Evolutionary conservation across 2,888 invertebrate species (phyloP), one percentile per base, ranked within the genome.

Genomic region (Chaetogeoica ovagalla): DNA sequence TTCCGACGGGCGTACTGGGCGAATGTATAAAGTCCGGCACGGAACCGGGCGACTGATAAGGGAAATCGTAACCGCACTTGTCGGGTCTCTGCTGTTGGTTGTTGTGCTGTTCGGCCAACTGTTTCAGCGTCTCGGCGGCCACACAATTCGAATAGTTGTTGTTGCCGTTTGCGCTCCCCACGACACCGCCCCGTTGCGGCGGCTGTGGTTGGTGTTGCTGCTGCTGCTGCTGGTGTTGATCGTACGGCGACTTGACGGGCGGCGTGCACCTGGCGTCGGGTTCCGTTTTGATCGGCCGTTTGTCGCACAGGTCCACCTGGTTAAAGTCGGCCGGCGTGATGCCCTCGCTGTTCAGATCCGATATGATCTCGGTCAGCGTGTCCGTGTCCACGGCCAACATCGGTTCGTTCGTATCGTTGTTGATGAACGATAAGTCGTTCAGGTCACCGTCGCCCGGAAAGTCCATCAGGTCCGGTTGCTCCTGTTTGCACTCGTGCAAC

Each of bases 71-170:
- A 63, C 79, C 92, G 19, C 82, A 76, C 23, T 81, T 89, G 2
- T 92, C 92, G 86, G 91, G 88, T 83, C 91, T 86, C 82, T 88
- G 91, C 83, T 90, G 91, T 86, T 93, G 93, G 87, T 94, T 95
- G 87, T 96, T 96, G 87, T 97, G 97, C 86, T 97, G 97, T 86
- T 97, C 96, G 62, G 97, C 97, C 96, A 97, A 96, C 85, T 97
- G 96, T 86, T 97, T 97, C 74, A 97, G 88, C 0, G 96, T 97
- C 88, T 97, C 96, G 69, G 97, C 96, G 0, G 97, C 97, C 39
- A 96, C 94, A 82, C 95, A 92, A 86, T 93, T 93, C 1, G 79
- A 79, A 85, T 79, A 79, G 55, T 79, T 79, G n/a, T 79, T 79
- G 15, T 23, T 23, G 13, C 17, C 39, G 8, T 55, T 62, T 15